Percentiles rank a stretch among this genome's conserved stretches.
These are phyloP conservation scores for Cuculus canorus DNA, from an alignment of 2,797 vertebrate species.

Conservation along the genomic window DNA sequence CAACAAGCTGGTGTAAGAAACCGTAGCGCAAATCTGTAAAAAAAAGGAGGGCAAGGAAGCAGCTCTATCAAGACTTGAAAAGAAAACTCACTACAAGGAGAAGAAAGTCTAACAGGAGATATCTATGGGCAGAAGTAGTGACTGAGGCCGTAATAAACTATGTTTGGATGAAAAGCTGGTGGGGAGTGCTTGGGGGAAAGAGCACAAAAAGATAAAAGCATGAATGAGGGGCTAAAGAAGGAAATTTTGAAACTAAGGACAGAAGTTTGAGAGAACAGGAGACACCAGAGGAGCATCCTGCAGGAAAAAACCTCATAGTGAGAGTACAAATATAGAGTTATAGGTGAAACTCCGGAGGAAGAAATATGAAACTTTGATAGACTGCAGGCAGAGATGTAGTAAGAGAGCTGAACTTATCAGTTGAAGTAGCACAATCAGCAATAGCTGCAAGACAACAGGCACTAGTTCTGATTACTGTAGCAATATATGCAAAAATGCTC, in stretches of 20 bases:
- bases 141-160: background rate
- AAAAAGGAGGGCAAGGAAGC: background rate
- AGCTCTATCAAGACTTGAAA: background rate
- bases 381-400: background rate
- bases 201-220: background rate
- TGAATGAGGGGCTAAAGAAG: background rate
- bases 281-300: background rate
- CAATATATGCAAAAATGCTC: constrained; percentile 1
- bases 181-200: background rate
- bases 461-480: background rate
- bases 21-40: background rate
- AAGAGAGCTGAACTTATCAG: background rate
- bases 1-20: background rate
- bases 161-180: background rate
- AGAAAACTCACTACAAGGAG: background rate
- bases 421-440: background rate
- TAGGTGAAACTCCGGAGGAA: background rate
- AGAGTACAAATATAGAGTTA: background rate
- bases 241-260: background rate
- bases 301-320: background rate
- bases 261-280: background rate
- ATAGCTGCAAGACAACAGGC: constrained; percentile 22
- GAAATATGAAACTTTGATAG: background rate
- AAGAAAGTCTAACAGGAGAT: background rate
- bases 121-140: background rate